Base-by-base conservation (phyloP, 2,888 invertebrate species). In the Masnerella sp. region DNA sequence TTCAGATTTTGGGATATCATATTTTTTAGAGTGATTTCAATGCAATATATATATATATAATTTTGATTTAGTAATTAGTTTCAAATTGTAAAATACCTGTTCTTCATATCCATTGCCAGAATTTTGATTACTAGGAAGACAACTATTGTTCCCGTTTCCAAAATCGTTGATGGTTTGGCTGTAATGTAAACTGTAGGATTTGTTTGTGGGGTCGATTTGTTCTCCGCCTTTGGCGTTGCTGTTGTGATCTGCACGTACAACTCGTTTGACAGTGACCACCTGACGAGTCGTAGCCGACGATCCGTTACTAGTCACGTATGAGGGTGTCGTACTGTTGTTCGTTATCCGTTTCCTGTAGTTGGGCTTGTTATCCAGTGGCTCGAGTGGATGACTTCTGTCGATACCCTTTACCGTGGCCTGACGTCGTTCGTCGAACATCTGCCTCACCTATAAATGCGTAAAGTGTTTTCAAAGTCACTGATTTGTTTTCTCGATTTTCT, bases 361-460 rank as follows among this genome's bases (percentile, higher is more conserved):
- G 80, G 88, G 88, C 80, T 90, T 91, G 72, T 83, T 84, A 78
- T 90, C 90, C 59, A 95, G 90, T 0, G 95, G 95, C 82, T 94
- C 93, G 0, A 95, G 88, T 0, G 94, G 95, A 87, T 95, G 93
- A 83, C 95, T 94, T 80, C 93, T 93, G 88, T 95, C 95, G 76
- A 94, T 92, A 28, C 94, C 94, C 59, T 85, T 86, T 38, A 82
- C 84, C 2, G 91, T 92, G 64, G 90, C 90, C 78, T 93, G 93
- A 32, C 94, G 90, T 18, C 94, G 90, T 84, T 95, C 95, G 82
- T 95, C 94, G 82, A 95, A 95, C 93, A 95, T 93, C 88, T 95
- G 95, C 9, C 95, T 92, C 20, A 95, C 95, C 92, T 93, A 83
- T 2, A 70, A 62, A 68, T 8, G 38, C 18, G 28, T 51, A 38